phyloP scores from a whole-genome alignment of 2,113 vertebrate genomes.

The Delphinapterus leucas region DNA sequence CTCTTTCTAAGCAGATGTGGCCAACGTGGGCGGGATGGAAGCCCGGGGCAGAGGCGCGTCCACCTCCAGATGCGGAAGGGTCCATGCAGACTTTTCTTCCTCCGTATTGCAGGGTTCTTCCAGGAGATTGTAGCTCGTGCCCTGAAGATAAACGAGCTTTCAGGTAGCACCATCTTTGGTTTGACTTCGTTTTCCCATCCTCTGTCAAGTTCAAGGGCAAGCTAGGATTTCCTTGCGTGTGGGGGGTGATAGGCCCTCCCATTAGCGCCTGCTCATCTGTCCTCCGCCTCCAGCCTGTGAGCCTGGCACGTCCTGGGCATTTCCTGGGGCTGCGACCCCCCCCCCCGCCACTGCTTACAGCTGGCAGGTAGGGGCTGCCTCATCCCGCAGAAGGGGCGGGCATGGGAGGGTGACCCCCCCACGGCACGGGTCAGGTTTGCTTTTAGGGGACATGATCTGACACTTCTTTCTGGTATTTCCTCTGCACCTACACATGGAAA shows the following conservation, averaged over 20 bases:
- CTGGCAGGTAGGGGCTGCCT: background rate
- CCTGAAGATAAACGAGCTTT: fast-evolving
- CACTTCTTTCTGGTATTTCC: fast-evolving
- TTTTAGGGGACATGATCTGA: background rate
- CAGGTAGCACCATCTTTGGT: fast-evolving
- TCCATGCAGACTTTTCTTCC: fast-evolving
- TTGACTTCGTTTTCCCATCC: background rate
- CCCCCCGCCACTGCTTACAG: fast-evolving
- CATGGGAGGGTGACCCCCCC: fast-evolving
- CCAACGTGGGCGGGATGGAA: fast-evolving
- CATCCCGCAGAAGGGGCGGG: background rate
- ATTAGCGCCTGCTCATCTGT: fast-evolving
- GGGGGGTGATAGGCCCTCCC: no score
- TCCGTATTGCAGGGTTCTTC: fast-evolving
- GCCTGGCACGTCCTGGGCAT: background rate
- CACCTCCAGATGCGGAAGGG: fast-evolving
- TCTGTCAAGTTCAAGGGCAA: background rate
- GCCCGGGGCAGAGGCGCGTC: fast-evolving
- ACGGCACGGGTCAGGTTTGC: fast-evolving
- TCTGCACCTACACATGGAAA: fast-evolving
- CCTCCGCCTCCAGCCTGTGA: fast-evolving
- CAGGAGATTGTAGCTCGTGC: fast-evolving
- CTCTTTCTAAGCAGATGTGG: background rate
- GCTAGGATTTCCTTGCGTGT: fast-evolving
- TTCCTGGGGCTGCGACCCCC: fast-evolving